Conservation (phyloP, 2,888 invertebrate species). For the Lasioglossum morio region DNA sequence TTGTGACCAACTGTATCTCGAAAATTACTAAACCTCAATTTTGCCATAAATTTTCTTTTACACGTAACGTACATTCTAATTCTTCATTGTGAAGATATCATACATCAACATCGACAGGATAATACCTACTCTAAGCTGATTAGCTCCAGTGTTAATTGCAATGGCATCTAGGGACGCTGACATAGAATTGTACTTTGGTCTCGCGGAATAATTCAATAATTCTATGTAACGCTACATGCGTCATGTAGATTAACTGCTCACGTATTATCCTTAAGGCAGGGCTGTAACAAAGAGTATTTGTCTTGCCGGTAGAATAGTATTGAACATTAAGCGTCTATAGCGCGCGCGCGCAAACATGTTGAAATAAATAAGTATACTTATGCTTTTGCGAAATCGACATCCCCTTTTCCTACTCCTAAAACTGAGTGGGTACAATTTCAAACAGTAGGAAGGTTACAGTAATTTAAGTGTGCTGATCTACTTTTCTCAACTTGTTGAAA, state of each 20-base stretch:
- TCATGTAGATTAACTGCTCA: neutral
- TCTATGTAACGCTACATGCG: neutral
- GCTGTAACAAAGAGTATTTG: neutral
- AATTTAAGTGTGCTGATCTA: no score
- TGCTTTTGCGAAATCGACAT: no score
- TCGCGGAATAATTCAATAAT: slow-evolving; percentile 2
- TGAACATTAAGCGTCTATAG: neutral
- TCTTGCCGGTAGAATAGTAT: neutral
- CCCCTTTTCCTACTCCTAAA: no score
- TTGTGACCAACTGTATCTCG: neutral
- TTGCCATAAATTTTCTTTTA: neutral
- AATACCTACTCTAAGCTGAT: neutral
- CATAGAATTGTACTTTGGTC: slow-evolving; percentile 4
- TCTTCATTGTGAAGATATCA: neutral
- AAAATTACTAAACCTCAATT: neutral
- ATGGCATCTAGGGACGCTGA: neutral
- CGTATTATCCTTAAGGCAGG: neutral
- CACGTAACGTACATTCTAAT: neutral
- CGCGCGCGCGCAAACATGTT: neutral
- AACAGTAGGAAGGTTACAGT: no score
- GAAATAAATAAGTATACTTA: neutral
- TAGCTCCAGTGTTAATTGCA: neutral
- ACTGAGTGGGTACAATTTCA: no score
- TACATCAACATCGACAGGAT: neutral
- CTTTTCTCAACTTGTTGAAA: no score